A percentile compares a stretch with the other conserved stretches of the same genome.
phyloP scores from a whole-genome alignment of 2,888 invertebrate genomes.

The Ditylenchus weischeri region DNA sequence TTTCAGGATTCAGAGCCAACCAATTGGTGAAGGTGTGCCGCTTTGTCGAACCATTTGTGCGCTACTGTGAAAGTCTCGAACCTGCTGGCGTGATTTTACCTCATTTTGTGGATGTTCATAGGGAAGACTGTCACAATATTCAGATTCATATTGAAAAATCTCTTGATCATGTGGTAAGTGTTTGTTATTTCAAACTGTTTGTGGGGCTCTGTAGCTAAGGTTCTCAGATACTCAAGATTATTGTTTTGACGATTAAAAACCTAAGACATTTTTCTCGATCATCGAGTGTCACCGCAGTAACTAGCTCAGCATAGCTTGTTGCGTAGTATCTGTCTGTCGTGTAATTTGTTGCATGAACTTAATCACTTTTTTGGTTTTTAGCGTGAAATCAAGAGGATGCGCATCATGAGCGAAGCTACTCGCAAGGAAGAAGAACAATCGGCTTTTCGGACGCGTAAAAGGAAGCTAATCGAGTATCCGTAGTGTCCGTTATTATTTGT shows the following conservation, averaged over 20 bases:
- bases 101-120: conserved; percentile 15
- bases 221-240: no score
- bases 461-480: conserved; percentile 6
- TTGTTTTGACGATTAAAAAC: no score
- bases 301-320: no score
- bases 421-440: conserved; percentile 4
- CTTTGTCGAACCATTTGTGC: conserved; percentile 44
- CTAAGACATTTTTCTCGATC: no score
- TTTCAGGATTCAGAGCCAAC: conserved; percentile 23
- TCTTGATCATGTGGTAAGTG: background rate
- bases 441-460: conserved; percentile 6
- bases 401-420: background rate
- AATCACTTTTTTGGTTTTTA: background rate
- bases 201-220: no score
- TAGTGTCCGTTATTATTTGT: no score
- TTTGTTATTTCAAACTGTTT: no score
- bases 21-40: conserved; percentile 32
- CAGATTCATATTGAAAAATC: conserved; percentile 19
- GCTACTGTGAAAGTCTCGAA: conserved; percentile 22
- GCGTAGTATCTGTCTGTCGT: no score
- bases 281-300: no score
- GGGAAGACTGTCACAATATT: conserved; percentile 38
- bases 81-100: conserved; percentile 24
- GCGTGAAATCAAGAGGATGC: conserved; percentile 1
- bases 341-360: no score